Conservation (phyloP, 2,113 vertebrate genomes). For the Pelecanus crispus region DNA sequence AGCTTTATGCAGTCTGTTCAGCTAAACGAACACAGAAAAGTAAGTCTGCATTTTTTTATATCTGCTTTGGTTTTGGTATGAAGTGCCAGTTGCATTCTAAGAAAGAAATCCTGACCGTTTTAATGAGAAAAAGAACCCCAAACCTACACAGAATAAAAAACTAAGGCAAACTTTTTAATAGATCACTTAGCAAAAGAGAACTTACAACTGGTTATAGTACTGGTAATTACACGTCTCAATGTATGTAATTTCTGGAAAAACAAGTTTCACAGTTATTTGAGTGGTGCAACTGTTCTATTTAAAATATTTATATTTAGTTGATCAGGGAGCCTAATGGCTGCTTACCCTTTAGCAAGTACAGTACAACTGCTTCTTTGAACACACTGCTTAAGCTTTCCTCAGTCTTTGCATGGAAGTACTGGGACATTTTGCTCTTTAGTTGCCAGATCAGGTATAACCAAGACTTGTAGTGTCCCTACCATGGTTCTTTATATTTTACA, state of each 20-base stretch:
- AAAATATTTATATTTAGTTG: background rate
- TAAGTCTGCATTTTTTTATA: background rate
- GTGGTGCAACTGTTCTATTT: background rate
- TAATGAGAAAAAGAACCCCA: too few species aligned
- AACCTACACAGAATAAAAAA: background rate
- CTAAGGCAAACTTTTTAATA: background rate
- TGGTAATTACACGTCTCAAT: background rate
- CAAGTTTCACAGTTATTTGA: background rate
- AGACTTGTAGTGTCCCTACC: fast-evolving
- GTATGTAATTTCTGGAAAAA: fast-evolving
- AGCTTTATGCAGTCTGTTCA: background rate
- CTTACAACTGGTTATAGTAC: background rate
- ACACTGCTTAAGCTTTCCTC: background rate
- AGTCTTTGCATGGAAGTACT: background rate
- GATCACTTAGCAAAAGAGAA: background rate
- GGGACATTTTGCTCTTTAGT: background rate
- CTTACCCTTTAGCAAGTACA: background rate
- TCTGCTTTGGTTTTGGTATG: background rate
- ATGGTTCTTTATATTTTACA: background rate
- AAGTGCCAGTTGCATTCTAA: background rate
- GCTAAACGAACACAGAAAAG: background rate
- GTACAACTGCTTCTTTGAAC: background rate
- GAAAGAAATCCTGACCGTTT: background rate
- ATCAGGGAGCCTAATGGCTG: background rate
- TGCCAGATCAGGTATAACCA: background rate